Conservation (phyloP, 1,140 invertebrate species). For the Propsilocerus akamusi region DNA sequence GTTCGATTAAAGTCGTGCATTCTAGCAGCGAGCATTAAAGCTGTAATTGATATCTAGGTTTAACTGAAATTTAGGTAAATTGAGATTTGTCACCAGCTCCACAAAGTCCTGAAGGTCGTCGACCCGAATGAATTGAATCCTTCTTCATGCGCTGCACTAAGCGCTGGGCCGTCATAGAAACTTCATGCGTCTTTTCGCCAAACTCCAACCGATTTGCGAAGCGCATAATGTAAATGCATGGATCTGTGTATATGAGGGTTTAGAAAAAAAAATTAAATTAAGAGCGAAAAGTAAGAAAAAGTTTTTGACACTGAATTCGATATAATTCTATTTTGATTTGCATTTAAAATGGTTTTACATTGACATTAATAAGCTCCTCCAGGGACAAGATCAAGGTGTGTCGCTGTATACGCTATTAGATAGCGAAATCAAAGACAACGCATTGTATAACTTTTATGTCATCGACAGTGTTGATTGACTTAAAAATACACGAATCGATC, state of each 20-base stretch:
- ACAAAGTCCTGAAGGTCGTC: conserved; percentile 89
- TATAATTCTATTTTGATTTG: neutral
- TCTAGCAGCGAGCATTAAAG: conserved; percentile 80
- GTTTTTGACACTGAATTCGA: neutral
- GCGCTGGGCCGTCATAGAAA: conserved; percentile 84
- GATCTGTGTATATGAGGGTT: conserved; percentile 63
- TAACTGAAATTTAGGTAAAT: conserved; percentile 3
- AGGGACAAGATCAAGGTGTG: too few relatives aligned
- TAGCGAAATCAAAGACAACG: too few relatives aligned
- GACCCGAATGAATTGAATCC: conserved; percentile 91
- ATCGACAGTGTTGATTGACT: too few relatives aligned
- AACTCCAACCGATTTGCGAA: conserved; percentile 92
- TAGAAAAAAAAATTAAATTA: neutral
- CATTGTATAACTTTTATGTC: too few relatives aligned
- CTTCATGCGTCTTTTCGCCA: conserved; percentile 78
- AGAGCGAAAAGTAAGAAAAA: neutral
- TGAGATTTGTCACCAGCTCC: conserved; percentile 56
- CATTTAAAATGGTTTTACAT: neutral
- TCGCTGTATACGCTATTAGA: too few relatives aligned
- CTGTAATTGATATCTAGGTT: conserved; percentile 29
- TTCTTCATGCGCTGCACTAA: conserved; percentile 94
- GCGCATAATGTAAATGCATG: conserved; percentile 81
- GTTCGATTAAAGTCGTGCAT: conserved; percentile 83
- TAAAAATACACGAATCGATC: too few relatives aligned
- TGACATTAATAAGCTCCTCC: too few relatives aligned